Conservation (phyloP, 2,113 vertebrate species). For the Alligator sinensis region DNA sequence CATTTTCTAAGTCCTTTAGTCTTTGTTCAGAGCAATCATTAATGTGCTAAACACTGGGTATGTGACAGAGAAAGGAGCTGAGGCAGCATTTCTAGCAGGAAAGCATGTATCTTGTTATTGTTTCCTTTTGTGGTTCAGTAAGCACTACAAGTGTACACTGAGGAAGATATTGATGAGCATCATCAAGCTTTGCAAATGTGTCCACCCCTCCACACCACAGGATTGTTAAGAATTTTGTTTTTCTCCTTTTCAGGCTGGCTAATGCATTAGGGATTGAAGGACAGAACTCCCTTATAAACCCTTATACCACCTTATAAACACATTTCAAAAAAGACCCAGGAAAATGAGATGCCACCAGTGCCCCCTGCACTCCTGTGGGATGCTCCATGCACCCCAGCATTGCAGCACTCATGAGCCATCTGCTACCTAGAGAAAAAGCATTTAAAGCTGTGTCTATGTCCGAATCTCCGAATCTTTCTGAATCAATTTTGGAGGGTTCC, state of each 20-base stretch:
- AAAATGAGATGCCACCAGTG: not conserved
- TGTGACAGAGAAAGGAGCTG: constrained; percentile 9
- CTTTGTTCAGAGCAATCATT: not conserved
- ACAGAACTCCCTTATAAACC: not conserved
- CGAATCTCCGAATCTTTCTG: no score
- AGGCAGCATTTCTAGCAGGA: constrained; percentile 36
- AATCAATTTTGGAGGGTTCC: no score
- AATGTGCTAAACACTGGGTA: not conserved
- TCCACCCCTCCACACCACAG: not conserved
- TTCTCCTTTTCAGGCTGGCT: not conserved
- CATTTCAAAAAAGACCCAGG: not conserved
- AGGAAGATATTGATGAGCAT: not conserved
- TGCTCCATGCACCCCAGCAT: no score
- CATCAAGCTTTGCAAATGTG: not conserved
- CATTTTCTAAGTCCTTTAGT: not conserved
- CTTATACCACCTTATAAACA: not conserved
- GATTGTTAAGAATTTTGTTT: not conserved
- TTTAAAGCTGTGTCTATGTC: no score
- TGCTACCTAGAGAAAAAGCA: no score
- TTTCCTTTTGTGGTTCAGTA: not conserved
- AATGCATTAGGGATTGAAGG: not conserved
- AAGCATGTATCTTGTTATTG: not conserved
- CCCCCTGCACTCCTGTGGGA: no score
- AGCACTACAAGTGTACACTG: not conserved
- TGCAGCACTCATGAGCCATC: no score